Evolutionary conservation across 2,113 vertebrate genomes (phyloP).

Genomic region (Malurus alboscapulatus): DNA sequence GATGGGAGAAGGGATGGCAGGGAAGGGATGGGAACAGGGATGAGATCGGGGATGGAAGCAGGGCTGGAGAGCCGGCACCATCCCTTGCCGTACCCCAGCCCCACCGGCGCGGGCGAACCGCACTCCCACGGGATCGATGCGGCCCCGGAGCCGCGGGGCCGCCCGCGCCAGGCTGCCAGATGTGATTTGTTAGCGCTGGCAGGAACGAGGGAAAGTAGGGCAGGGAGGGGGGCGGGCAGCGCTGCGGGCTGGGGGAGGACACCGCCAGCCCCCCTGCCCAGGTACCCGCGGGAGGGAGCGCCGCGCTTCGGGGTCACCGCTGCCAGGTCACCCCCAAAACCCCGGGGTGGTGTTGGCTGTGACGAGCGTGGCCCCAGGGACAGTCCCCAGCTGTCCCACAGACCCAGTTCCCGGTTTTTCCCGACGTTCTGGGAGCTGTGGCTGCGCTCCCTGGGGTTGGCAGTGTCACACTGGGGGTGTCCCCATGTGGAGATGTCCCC

Average conservation of each 20-base stretch:
- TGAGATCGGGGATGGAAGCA: fast-evolving
- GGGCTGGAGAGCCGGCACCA: fast-evolving
- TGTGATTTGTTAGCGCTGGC: not conserved
- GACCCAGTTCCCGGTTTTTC: not conserved
- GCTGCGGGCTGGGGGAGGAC: not conserved
- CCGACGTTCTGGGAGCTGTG: not conserved
- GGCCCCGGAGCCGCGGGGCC: not conserved
- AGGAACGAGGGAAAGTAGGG: conserved; percentile 2
- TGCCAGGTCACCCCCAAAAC: fast-evolving
- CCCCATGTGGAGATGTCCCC: not conserved
- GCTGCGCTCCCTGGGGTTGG: fast-evolving
- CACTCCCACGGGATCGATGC: not conserved
- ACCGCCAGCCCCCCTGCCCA: not conserved
- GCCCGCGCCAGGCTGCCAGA: conserved; percentile 8
- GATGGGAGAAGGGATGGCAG: not conserved
- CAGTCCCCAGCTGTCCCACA: not conserved
- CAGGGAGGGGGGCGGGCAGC: not conserved
- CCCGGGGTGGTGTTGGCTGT: fast-evolving
- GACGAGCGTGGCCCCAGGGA: fast-evolving
- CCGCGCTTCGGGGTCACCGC: not conserved
- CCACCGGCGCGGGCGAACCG: fast-evolving
- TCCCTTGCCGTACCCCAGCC: not conserved
- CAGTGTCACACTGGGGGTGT: fast-evolving
- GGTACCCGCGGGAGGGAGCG: not conserved
- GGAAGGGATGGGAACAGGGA: not conserved